Conservation (phyloP, 2,113 vertebrate species). For the Lonchura striata region DNA sequence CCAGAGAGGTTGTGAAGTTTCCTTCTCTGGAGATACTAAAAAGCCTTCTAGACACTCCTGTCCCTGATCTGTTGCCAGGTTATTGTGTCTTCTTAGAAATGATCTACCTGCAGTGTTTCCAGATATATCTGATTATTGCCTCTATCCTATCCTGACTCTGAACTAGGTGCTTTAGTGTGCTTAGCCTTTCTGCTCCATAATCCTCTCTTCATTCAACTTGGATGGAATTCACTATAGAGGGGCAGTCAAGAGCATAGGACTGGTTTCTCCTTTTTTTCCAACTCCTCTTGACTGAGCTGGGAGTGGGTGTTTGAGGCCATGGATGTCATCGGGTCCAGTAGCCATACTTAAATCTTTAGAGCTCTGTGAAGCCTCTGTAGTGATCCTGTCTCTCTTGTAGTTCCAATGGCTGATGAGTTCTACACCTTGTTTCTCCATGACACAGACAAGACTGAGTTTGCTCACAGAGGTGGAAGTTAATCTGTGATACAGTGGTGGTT, state of each 20-base stretch:
- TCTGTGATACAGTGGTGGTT: neutral
- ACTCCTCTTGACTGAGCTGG: neutral
- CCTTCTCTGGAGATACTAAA: neutral
- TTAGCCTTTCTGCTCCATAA: neutral
- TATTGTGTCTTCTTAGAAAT: neutral
- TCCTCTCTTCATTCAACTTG: neutral
- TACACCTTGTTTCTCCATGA: neutral
- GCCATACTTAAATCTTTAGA: neutral
- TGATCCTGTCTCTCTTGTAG: neutral
- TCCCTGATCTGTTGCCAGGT: neutral
- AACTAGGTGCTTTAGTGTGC: neutral
- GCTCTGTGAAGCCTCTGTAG: neutral
- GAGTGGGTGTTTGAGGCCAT: neutral
- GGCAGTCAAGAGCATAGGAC: neutral
- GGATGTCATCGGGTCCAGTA: neutral
- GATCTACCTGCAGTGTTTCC: neutral
- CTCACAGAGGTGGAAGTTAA: neutral
- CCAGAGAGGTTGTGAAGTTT: neutral
- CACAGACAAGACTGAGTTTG: neutral
- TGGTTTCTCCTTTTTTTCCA: neutral
- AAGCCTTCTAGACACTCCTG: neutral
- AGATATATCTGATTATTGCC: neutral
- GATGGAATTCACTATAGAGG: neutral
- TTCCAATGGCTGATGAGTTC: neutral
- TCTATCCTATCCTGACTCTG: neutral